Percentiles rank a stretch among this genome's conserved stretches.
Evolutionary conservation across 2,888 invertebrate genomes (phyloP).

Genomic region (Mimachlamys varia): DNA sequence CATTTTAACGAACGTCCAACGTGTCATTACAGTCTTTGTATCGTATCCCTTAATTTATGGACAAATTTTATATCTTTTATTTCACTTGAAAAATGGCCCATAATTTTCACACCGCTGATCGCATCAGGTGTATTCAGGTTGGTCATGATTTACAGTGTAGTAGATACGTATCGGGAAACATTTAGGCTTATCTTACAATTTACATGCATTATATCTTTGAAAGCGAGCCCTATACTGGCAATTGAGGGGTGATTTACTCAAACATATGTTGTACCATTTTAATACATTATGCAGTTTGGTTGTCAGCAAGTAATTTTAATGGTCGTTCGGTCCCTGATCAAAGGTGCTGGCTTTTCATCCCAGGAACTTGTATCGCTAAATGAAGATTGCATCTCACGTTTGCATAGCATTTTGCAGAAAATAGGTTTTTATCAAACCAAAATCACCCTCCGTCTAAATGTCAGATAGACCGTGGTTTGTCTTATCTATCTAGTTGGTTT

Average conservation of each 20-base stretch:
- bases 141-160: constrained; percentile 46
- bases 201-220: constrained; percentile 53
- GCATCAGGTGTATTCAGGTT: neutral
- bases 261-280: constrained; percentile 46
- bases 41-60: neutral
- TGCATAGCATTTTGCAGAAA: constrained; percentile 8
- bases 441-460: constrained; percentile 4
- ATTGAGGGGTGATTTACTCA: constrained; percentile 53
- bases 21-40: constrained; percentile 29
- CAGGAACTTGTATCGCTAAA: neutral
- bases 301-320: constrained; percentile 49
- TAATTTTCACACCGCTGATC: constrained; percentile 31
- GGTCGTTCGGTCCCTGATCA: constrained; percentile 50
- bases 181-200: constrained; percentile 49
- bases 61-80: constrained; percentile 25
- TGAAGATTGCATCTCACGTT: constrained; percentile 25
- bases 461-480: constrained; percentile 13
- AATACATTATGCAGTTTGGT: constrained; percentile 45
- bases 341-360: constrained; percentile 45
- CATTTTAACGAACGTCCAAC: constrained; percentile 30
- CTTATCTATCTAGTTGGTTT: neutral
- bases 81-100: constrained; percentile 24
- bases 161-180: constrained; percentile 53
- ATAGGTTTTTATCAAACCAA: constrained; percentile 3
- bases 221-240: constrained; percentile 47